Base-by-base conservation (phyloP, 2,888 invertebrate species). In the Spodoptera exigua region DNA sequence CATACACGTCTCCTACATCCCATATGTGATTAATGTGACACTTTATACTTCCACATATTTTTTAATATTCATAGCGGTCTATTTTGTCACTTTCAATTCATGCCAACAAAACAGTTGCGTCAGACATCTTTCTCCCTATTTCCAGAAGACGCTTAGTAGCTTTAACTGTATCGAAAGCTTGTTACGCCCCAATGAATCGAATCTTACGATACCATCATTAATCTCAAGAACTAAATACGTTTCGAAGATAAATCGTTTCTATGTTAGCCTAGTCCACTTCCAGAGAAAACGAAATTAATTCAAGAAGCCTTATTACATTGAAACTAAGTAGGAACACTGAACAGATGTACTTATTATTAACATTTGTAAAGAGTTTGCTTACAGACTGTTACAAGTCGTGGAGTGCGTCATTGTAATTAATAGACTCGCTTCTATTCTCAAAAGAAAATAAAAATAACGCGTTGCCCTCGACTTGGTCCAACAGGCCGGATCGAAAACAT, bases 341-440 rank as follows among this genome's bases (percentile, higher is more conserved):
- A 79, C 88, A 89, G 87, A 89, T 87, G 82, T 81, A 68, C 61
- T 63, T 68, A 68, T 61, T 68, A 81, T 74, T 75, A 80, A 82
- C 80, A 79, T 78, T 74, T 77, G 79, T 79, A 71, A 72, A 73
- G 69, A 76, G 80, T 80, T 78, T 75, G 77, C 75, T 76, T 61
- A 78, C 72, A 78, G 72, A 79, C 77, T 78, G 79, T 72, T 81
- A 81, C 78, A 80, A 62, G 34, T 51, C 82, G 81, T 78, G 70
- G 80, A 82, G 88, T 92, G 93, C 92, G 92, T 93, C 93, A 93
- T 80, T 89, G 86, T 89, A 92, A 92, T 93, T 92, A 92, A 93
- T 92, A 90, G 91, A 87, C 85, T 84, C 74, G 84, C 78, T 83
- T 88, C 89, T 91, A 91, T 91, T 91, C 92, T 90, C 83, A 88